Evolutionary conservation across 2,797 vertebrate genomes (phyloP).

Genomic region (Rhincodon typus): DNA sequence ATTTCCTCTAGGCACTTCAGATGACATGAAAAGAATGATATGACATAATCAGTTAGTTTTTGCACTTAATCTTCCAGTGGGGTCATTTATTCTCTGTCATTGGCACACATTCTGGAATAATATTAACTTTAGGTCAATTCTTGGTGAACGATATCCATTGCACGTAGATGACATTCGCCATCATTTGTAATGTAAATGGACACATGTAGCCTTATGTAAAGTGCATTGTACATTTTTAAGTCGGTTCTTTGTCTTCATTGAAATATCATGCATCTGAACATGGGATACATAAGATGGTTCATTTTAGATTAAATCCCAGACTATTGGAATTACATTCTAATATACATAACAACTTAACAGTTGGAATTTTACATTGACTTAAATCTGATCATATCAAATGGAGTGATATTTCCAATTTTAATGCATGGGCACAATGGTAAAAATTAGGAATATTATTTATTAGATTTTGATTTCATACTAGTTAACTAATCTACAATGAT

Average conservation of each 20-base stretch:
- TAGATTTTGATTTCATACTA: background rate
- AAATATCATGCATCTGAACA: background rate
- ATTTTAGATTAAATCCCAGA: background rate
- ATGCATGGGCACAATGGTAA: background rate
- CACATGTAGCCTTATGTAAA: background rate
- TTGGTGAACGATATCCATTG: background rate
- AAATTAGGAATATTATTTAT: background rate
- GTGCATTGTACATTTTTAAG: background rate
- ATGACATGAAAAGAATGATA: background rate
- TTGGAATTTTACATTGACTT: background rate
- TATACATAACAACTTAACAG: background rate
- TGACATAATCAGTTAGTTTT: background rate
- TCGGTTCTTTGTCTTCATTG: background rate
- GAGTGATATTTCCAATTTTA: background rate
- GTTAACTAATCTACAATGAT: background rate
- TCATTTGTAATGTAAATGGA: background rate
- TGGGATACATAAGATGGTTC: too few relatives aligned
- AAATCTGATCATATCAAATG: background rate
- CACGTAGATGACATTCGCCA: too few relatives aligned
- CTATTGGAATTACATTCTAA: background rate
- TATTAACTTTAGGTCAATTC: background rate
- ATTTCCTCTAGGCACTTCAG: background rate
- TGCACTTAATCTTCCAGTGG: background rate
- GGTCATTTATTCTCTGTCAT: constrained; percentile 8
- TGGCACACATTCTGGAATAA: too few relatives aligned